phyloP scores from a whole-genome alignment of 2,797 vertebrate species.

The Propithecus perrieri region DNA sequence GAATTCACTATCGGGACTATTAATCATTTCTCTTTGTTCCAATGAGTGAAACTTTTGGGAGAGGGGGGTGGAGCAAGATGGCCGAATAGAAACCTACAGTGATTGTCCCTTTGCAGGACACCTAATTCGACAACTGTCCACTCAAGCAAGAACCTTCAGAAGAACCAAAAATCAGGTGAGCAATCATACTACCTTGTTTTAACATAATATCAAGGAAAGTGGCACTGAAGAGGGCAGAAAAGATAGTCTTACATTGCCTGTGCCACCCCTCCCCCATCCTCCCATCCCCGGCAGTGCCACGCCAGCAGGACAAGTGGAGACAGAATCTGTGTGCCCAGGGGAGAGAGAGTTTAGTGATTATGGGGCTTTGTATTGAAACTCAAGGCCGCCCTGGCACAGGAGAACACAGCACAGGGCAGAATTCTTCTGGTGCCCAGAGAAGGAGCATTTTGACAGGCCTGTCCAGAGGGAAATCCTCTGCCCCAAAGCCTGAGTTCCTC shows the following conservation, averaged over 20 bases:
- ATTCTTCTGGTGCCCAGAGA: not conserved
- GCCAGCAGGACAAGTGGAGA: not conserved
- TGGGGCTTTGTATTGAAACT: not conserved
- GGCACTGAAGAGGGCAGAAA: not conserved
- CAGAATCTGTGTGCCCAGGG: not conserved
- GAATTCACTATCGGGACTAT: not conserved
- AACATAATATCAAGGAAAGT: not conserved
- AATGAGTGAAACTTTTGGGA: not conserved
- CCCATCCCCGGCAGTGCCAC: not conserved
- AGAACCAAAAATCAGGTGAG: not conserved
- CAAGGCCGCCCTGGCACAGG: not conserved
- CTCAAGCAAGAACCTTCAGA: not conserved
- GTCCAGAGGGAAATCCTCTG: not conserved
- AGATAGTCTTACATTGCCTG: not conserved
- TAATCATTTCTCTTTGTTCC: constrained; percentile 27
- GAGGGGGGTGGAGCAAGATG: not conserved
- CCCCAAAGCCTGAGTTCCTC: not conserved
- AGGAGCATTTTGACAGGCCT: not conserved
- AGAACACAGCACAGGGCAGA: not conserved
- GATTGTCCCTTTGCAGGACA: not conserved
- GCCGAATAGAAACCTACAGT: not conserved
- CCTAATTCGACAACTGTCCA: not conserved
- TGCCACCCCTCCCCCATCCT: not conserved
- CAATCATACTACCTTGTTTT: not conserved
- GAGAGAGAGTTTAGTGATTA: not conserved